These are phyloP conservation scores for Brachypteracias leptosomus DNA, from an alignment of 2,113 vertebrate genomes.

Conservation along the genomic window DNA sequence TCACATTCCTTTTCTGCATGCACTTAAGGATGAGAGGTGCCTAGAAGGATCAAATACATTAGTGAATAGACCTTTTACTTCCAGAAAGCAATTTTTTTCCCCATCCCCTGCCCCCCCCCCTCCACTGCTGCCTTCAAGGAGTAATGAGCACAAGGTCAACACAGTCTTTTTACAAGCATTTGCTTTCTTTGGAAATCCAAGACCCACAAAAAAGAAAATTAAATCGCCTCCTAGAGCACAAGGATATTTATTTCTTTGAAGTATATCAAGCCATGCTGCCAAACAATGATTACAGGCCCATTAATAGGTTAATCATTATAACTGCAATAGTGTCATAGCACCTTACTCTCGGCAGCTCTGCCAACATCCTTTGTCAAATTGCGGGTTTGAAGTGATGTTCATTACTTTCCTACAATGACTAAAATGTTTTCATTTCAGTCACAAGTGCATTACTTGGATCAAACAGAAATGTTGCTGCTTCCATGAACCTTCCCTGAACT, in stretches of 20 bases:
- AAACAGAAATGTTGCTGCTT: conserved; percentile 76
- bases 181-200: conserved; percentile 36
- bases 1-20: background rate
- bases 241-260: background rate
- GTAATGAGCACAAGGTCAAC: background rate
- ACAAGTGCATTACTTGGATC: conserved; percentile 76
- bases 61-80: background rate
- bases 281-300: background rate
- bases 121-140: background rate
- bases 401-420: conserved; percentile 85
- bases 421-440: conserved; percentile 85
- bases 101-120: background rate
- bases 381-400: conserved; percentile 81
- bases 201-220: conserved; percentile 29
- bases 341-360: conserved; percentile 79
- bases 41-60: background rate
- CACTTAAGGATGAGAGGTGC: background rate
- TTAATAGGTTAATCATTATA: conserved; percentile 51
- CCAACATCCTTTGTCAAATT: conserved; percentile 85
- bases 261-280: background rate
- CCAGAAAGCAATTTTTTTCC: background rate
- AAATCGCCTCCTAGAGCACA: background rate
- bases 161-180: background rate
- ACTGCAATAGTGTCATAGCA: conserved; percentile 80
- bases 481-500: conserved; percentile 79